Evolutionary conservation across 2,888 invertebrate species (phyloP), one percentile per base, ranked within the genome.

Genomic region (Drosophila peninsularis): DNA sequence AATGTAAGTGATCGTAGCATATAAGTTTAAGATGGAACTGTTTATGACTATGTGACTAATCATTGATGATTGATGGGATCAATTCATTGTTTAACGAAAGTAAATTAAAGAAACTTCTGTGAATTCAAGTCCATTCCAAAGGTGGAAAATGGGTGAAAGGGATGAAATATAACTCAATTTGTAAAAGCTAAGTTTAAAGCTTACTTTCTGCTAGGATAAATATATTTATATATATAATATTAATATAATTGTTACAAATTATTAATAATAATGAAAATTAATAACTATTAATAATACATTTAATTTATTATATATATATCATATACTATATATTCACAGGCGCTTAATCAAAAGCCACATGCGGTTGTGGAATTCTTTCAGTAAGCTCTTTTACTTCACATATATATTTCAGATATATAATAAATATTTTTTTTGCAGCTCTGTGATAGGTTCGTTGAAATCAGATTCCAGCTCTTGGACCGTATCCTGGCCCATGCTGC

Each of bases 311-410:
- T n/a, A 30, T 30, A 30, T 30, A 30, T 24, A 24, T 24, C 24
- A n/a, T n/a, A n/a, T 30, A 30, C 7, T 32, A 19, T 34, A 9
- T 47, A 52, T n/a, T 69, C 58, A 2, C 47, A 91, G 90, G 78
- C 73, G 17, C 56, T 62, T 1, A 36, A 50, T 14, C 71, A 82
- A 17, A 71, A 82, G 62, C 88, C 91, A 0, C 91, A 91, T 79
- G 83, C 92, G 32, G 88, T 90, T 1, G 88, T 90, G 45, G 91
- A 92, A 64, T 92, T 90, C 62, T 92, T 91, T 71, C 84, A 89
- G 91, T 91, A 63, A 78, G 88, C 57, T 7, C 9, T 9, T 0
- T 0, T 0, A 19, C 5, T 10, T n/a, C 3, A n/a, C 1, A 21
- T n/a, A 10, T 1, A 30, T 10, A 4, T 5, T n/a, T n/a, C n/a